Conservation (phyloP, 1,140 invertebrate species). For the Temnothorax nylanderi region DNA sequence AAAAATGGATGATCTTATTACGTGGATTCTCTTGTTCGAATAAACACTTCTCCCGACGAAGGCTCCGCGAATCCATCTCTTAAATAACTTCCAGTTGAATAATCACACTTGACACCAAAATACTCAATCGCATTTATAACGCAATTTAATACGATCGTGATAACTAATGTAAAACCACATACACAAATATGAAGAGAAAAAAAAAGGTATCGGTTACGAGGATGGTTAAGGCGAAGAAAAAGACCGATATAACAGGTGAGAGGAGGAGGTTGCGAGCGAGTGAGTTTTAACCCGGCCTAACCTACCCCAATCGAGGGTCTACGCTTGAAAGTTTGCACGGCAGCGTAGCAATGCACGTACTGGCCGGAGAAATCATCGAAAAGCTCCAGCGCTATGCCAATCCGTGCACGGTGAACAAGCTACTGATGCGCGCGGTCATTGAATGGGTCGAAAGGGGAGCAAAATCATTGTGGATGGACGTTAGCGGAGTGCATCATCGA, state of each 20-base stretch:
- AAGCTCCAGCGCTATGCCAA: constrained; percentile 74
- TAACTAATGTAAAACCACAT: not conserved
- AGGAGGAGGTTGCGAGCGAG: constrained; percentile 60
- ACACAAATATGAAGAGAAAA: not conserved
- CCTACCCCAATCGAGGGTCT: constrained; percentile 82
- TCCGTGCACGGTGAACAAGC: constrained; percentile 69
- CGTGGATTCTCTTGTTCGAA: not conserved
- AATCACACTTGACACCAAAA: not conserved
- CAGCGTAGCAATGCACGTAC: constrained; percentile 58
- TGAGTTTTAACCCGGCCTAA: constrained; percentile 77
- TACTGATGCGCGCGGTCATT: constrained; percentile 82
- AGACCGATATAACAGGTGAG: constrained; percentile 33
- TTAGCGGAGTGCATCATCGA: constrained; percentile 83
- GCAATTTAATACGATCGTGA: not conserved
- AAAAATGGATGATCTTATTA: not conserved
- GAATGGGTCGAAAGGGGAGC: constrained; percentile 83
- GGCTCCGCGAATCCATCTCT: not conserved
- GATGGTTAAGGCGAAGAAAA: constrained; percentile 6
- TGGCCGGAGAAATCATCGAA: constrained; percentile 82
- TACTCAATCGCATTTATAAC: not conserved
- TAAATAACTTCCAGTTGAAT: constrained; percentile 16
- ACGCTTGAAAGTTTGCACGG: constrained; percentile 73
- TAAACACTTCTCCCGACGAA: not conserved
- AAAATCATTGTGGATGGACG: constrained; percentile 83
- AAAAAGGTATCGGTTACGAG: not conserved